Base-by-base conservation (phyloP, 2,113 vertebrate species). In the Oenanthe oenanthe region DNA sequence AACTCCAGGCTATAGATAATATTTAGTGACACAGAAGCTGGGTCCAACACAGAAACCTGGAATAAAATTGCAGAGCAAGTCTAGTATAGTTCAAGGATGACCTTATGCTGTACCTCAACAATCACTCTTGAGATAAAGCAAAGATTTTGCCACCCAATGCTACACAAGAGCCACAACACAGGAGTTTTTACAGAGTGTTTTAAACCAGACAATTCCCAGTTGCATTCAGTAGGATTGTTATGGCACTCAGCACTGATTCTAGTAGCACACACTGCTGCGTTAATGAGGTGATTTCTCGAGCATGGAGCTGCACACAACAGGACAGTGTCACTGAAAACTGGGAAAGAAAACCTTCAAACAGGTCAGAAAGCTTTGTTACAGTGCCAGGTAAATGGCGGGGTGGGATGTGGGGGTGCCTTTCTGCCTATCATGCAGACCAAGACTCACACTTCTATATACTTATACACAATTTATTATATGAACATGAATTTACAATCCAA, bases 201-300 rank as follows among this genome's bases (percentile, higher is more conserved):
- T 5, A 47, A 56, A 63, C 1, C 32, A 70, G 45, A 18, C 40
- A 31, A 18, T 40, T 72, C 16, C 17, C 26, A 19, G 9, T 0
- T 26, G 17, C 40, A 29, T 4, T 24, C 12, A 61, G 28, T 15
- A 68, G 29, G 42, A 50, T 17, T 43, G 16, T 15, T 25, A 12
- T 13, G 25, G 50, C 34, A 4, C 3, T 17, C 20, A 32, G 43
- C 32, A 43, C 38, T 4, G 21, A 53, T 4, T 31, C 17, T n/a
- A 9, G 9, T 1, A 8, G 10, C n/a, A 48, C 58, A 17, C 1
- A 1, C 8, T 12, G 53, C 17, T 6, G 17, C 0, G 0, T 25
- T 36, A 15, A 28, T 6, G 12, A 5, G 7, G 29, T 4, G 42
- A 42, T 38, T 38, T 25, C 31, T 7, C 1, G 0, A 0, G 2